Evolutionary conservation across 2,888 invertebrate genomes (phyloP).

Genomic region (Hipparchia semele): DNA sequence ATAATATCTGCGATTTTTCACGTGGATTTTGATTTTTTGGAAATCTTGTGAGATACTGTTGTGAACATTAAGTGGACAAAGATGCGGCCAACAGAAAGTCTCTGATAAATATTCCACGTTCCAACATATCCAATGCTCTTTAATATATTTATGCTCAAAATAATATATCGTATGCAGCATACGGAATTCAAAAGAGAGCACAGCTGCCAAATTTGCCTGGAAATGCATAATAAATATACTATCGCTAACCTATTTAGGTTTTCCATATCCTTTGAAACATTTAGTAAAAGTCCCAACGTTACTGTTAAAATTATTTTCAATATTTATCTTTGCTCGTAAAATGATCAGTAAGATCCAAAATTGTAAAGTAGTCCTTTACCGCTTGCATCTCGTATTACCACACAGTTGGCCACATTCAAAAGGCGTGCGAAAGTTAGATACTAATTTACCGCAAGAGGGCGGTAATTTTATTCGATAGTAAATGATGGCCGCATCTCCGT

Average conservation of each 20-base stretch:
- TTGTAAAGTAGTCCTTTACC: no score
- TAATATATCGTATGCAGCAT: conserved; percentile 15
- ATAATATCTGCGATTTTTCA: no score
- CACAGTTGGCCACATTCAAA: no score
- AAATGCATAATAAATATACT: conserved; percentile 24
- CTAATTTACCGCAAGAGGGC: neutral
- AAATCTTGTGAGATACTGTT: no score
- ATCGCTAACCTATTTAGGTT: conserved; percentile 3
- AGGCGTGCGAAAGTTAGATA: no score
- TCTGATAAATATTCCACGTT: neutral
- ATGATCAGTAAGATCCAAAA: no score
- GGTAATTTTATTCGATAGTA: no score
- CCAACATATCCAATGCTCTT: neutral
- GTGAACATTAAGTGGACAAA: neutral
- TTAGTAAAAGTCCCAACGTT: conserved; percentile 1
- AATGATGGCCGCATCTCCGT: no score
- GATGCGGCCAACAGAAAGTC: neutral
- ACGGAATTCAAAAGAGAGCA: conserved; percentile 10
- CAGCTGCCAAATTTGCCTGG: conserved; percentile 26
- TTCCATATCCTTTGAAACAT: conserved; percentile 21
- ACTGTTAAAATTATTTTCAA: no score
- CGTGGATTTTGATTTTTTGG: no score
- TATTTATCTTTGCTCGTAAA: no score
- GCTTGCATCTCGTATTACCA: no score
- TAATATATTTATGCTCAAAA: conserved; percentile 10